Percentiles rank a stretch among this genome's conserved stretches.
Evolutionary conservation across 2,113 vertebrate genomes (phyloP).

Genomic region (Procavia capensis): DNA sequence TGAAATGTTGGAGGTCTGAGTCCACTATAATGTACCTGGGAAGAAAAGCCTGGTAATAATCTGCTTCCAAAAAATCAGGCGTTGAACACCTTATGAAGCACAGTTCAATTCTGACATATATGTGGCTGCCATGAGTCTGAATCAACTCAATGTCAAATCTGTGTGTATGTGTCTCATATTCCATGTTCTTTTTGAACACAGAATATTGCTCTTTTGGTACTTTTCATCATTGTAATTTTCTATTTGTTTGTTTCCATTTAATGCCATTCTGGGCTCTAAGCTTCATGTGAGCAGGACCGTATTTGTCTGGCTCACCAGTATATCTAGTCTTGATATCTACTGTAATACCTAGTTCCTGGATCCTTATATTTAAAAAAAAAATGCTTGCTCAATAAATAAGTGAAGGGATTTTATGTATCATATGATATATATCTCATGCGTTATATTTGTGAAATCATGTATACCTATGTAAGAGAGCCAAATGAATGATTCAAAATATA

Average conservation of each 20-base stretch:
- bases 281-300: neutral
- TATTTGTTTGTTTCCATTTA: neutral
- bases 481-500: neutral
- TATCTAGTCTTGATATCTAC: neutral
- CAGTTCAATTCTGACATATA: too few species aligned
- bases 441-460: neutral
- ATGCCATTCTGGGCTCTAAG: neutral
- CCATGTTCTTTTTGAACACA: too few species aligned
- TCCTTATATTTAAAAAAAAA: neutral
- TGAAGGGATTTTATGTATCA: neutral
- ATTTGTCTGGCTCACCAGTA: neutral
- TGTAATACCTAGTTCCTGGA: neutral
- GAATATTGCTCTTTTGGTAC: neutral
- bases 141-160: too few species aligned
- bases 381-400: neutral
- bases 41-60: too few species aligned
- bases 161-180: too few species aligned
- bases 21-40: too few species aligned
- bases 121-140: too few species aligned
- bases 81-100: too few species aligned
- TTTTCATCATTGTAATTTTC: neutral
- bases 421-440: neutral
- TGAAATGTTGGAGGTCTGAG: too few species aligned
- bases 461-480: neutral
- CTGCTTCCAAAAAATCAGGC: too few species aligned